Evolutionary conservation across 2,113 vertebrate species (phyloP).

Genomic region (Cisticola juncidis): DNA sequence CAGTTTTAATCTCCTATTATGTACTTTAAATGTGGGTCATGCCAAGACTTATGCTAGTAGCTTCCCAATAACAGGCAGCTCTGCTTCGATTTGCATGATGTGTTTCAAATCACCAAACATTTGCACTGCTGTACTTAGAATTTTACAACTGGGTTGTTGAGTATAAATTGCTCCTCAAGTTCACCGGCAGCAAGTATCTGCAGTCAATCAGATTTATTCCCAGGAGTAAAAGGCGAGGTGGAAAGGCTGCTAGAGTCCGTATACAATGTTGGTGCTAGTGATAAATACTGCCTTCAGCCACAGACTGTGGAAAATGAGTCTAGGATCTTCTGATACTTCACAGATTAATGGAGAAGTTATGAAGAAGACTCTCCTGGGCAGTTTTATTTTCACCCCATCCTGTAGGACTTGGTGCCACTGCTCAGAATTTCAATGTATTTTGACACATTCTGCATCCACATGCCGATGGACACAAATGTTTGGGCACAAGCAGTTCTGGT

Average conservation of each 20-base stretch:
- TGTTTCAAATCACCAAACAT: background rate
- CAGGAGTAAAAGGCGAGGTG: background rate
- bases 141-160: background rate
- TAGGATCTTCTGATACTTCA: background rate
- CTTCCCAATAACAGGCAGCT: background rate
- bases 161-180: background rate
- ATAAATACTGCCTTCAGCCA: background rate
- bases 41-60: background rate
- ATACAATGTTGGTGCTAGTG: background rate
- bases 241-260: background rate
- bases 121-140: background rate
- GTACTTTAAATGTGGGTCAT: background rate
- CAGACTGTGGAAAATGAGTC: background rate
- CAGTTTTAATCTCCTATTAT: background rate
- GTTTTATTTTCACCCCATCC: background rate
- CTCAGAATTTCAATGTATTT: background rate
- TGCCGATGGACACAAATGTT: background rate
- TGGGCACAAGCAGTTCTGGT: background rate
- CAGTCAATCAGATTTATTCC: background rate
- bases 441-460: background rate
- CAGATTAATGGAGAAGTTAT: background rate
- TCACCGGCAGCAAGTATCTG: background rate
- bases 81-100: background rate
- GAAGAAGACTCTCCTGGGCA: background rate
- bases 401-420: background rate